phyloP scores from a whole-genome alignment of 2,113 vertebrate species.

The Buteo buteo region DNA sequence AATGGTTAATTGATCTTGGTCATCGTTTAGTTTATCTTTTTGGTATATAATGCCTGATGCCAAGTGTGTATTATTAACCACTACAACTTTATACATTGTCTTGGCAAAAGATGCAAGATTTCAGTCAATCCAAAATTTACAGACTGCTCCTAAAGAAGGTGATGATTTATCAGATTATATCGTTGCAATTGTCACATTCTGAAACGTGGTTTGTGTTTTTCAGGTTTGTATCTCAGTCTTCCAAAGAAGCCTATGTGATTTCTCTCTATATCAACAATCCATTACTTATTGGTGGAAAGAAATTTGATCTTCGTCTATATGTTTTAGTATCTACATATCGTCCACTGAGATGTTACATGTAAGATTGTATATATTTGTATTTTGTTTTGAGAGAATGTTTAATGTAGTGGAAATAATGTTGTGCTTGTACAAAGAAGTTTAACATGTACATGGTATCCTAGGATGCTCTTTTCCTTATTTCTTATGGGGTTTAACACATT shows the following conservation, averaged over 20 bases:
- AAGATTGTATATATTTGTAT: not conserved
- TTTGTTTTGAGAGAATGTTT: not conserved
- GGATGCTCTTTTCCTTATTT: not conserved
- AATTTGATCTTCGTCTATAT: constrained; percentile 95
- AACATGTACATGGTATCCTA: not conserved
- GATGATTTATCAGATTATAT: not conserved
- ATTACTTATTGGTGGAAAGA: constrained; percentile 92
- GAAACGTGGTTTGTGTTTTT: not conserved
- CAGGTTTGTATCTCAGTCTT: constrained; percentile 88
- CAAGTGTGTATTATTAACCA: not conserved
- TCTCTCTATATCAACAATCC: constrained; percentile 97
- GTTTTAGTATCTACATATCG: constrained; percentile 94
- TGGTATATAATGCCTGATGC: not conserved
- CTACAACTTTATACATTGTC: not conserved
- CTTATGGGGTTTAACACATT: not conserved
- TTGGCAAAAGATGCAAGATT: not conserved
- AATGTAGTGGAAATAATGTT: not conserved
- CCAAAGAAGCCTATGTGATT: constrained; percentile 96
- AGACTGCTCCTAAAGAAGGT: not conserved
- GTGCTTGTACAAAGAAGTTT: not conserved
- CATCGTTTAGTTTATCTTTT: not conserved
- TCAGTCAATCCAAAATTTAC: not conserved
- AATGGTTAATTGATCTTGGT: not conserved
- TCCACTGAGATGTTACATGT: constrained; percentile 97
- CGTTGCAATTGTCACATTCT: not conserved